Conservation (phyloP, 1,140 invertebrate species). For the Zaprionus ghesquierei region DNA sequence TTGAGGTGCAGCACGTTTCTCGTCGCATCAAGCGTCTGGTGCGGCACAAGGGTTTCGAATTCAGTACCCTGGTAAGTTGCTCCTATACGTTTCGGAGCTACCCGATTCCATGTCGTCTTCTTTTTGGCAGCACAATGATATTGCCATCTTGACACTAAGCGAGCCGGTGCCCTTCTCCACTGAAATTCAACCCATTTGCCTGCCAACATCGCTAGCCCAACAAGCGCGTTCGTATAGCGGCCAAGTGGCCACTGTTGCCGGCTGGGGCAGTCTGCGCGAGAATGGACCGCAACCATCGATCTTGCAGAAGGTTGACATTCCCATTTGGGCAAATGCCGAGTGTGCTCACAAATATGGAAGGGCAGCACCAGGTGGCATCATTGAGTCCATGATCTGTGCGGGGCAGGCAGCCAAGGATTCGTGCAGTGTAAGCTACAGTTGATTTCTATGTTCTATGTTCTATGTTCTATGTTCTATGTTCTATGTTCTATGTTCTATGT, state of each 20-base stretch:
- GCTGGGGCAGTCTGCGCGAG: slow-evolving; percentile 86
- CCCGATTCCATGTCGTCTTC: neutral
- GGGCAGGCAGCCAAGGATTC: slow-evolving; percentile 92
- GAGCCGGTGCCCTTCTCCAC: slow-evolving; percentile 89
- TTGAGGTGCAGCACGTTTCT: slow-evolving; percentile 89
- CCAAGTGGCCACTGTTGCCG: slow-evolving; percentile 90
- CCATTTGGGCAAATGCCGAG: slow-evolving; percentile 91
- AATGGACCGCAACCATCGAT: slow-evolving; percentile 91
- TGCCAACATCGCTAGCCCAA: slow-evolving; percentile 86
- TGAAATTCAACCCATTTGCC: slow-evolving; percentile 91
- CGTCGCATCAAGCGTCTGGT: slow-evolving; percentile 91
- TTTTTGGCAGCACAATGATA: slow-evolving; percentile 88
- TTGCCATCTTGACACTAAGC: slow-evolving; percentile 92
- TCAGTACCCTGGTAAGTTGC: slow-evolving; percentile 88
- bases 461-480: neutral
- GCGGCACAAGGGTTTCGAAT: slow-evolving; percentile 91
- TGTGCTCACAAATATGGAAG: slow-evolving; percentile 92
- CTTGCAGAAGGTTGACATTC: slow-evolving; percentile 92
- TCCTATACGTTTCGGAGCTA: slow-evolving; percentile 45
- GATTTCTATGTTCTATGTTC: neutral
- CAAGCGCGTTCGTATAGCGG: slow-evolving; percentile 85
- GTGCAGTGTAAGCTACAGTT: slow-evolving; percentile 89
- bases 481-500: neutral
- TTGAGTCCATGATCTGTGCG: slow-evolving; percentile 93
- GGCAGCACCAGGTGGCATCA: slow-evolving; percentile 93